Conservation (phyloP, 2,113 vertebrate species). For the Herpailurus yagouaroundi region DNA sequence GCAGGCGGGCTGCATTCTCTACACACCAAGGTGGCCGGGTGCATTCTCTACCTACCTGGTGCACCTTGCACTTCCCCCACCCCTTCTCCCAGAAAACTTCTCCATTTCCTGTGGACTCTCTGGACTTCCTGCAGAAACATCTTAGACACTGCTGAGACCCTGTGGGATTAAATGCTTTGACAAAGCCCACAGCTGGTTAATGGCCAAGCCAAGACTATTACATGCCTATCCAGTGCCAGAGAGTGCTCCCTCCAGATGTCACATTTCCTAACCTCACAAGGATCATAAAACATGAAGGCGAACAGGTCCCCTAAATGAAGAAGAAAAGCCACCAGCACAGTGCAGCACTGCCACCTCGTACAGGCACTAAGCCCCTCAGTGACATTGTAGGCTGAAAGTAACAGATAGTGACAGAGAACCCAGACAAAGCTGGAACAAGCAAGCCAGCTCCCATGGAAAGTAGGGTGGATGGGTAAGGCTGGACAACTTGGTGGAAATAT, state of each 20-base stretch:
- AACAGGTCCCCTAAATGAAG: not conserved
- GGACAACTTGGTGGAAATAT: not conserved
- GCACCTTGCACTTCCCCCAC: not conserved
- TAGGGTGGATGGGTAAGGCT: not conserved
- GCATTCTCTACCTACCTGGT: not conserved
- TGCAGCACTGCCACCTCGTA: fast-evolving
- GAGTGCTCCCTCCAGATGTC: not conserved
- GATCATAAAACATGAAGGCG: not conserved
- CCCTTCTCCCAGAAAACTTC: not conserved
- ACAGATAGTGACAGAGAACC: not conserved
- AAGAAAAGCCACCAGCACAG: not conserved
- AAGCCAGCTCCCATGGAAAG: not conserved
- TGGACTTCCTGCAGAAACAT: not conserved
- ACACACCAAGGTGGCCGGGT: too few species aligned
- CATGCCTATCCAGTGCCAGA: not conserved
- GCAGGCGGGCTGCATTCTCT: not conserved
- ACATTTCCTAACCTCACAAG: not conserved
- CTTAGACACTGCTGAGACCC: not conserved
- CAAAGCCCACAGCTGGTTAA: not conserved
- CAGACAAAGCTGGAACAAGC: too few species aligned
- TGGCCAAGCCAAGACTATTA: not conserved
- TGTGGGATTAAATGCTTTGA: not conserved
- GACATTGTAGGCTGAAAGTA: not conserved
- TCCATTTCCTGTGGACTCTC: not conserved
- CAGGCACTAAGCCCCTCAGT: not conserved